phyloP scores from a whole-genome alignment of 2,797 vertebrate species.

The Potorous gilbertii region DNA sequence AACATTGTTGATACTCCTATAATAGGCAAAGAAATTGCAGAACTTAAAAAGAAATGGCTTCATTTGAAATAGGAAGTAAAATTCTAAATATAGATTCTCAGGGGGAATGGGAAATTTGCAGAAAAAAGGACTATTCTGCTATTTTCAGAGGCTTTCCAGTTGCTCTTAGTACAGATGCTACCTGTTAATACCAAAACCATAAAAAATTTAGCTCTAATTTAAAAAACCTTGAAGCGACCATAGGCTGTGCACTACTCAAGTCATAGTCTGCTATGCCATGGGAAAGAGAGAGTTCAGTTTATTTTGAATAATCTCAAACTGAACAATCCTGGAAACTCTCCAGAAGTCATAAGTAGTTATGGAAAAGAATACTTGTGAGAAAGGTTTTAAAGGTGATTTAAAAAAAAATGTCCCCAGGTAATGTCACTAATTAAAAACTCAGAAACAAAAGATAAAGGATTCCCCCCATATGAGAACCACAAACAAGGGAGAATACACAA shows the following conservation, averaged over 20 bases:
- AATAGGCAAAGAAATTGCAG: constrained; percentile 28
- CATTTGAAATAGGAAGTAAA: constrained; percentile 5
- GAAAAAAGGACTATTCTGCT: not conserved
- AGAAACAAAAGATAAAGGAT: constrained; percentile 13
- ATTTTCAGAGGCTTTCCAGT: constrained; percentile 20
- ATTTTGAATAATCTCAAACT: constrained; percentile 11
- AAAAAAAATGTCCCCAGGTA: not conserved
- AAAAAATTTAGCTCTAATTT: constrained; percentile 29
- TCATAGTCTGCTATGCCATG: not conserved
- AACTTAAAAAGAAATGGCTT: constrained; percentile 47
- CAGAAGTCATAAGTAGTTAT: not conserved
- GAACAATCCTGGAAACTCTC: constrained; percentile 9
- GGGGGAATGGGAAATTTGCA: not conserved
- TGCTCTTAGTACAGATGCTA: constrained; percentile 22
- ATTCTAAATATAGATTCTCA: constrained; percentile 5
- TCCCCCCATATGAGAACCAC: constrained; percentile 14
- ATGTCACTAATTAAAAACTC: not conserved
- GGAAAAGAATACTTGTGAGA: not conserved
- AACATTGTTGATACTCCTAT: constrained; percentile 21
- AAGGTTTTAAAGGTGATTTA: constrained; percentile 39
- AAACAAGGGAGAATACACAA: not conserved
- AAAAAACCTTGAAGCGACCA: not conserved
- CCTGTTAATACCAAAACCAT: constrained; percentile 39
- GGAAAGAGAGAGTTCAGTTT: not conserved
- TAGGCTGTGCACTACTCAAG: not conserved